Conservation (phyloP, 2,797 vertebrate genomes). For the Falco novaeseelandiae region DNA sequence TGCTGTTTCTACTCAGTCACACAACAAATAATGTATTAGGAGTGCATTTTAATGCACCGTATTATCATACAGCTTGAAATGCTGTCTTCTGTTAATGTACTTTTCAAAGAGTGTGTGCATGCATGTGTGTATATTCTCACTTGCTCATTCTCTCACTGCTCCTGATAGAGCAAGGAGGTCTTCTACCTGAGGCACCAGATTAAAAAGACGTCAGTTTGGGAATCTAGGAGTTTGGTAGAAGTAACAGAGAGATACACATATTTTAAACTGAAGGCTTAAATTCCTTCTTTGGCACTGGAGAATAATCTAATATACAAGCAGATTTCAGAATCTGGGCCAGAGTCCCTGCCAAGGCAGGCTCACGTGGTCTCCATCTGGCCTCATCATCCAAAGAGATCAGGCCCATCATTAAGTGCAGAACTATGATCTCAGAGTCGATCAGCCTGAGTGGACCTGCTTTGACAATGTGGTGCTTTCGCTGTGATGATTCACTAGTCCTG, state of each 20-base stretch:
- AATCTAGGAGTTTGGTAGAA: background rate
- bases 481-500: background rate
- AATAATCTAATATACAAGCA: background rate
- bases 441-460: background rate
- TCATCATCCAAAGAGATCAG: background rate
- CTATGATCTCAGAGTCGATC: background rate
- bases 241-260: background rate
- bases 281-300: background rate
- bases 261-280: background rate
- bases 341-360: background rate
- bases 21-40: conserved; percentile 55
- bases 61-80: conserved; percentile 22
- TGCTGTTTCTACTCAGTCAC: conserved; percentile 38
- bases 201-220: background rate
- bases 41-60: conserved; percentile 18
- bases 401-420: background rate
- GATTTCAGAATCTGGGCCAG: conserved; percentile 9
- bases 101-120: background rate
- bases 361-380: background rate
- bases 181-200: background rate
- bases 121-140: background rate
- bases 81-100: background rate
- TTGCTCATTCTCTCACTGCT: background rate
- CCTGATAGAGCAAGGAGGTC: background rate
- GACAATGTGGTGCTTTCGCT: background rate